These are phyloP conservation scores for Apotomis turbidana DNA, from an alignment of 2,888 invertebrate genomes.

Conservation along the genomic window DNA sequence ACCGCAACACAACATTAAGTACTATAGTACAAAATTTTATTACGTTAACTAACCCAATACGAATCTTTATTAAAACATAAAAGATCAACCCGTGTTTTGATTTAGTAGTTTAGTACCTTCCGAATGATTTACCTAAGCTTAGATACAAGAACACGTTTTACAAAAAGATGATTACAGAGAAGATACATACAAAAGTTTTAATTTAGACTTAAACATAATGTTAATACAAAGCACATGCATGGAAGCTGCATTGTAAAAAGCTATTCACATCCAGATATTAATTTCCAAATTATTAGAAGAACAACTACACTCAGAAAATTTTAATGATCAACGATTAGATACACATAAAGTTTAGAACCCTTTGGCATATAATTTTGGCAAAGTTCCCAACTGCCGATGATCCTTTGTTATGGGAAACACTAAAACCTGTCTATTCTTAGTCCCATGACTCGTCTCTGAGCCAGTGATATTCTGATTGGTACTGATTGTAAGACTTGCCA, in stretches of 20 bases:
- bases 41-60: constrained; percentile 72
- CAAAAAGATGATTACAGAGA: background rate
- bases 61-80: constrained; percentile 81
- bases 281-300: constrained; percentile 56
- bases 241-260: constrained; percentile 72
- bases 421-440: constrained; percentile 3
- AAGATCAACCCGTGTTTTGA: constrained; percentile 81
- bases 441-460: constrained; percentile 26
- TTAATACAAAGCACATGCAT: constrained; percentile 37
- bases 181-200: background rate
- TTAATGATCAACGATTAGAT: background rate
- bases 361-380: constrained; percentile 21
- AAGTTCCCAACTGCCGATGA: background rate
- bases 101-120: constrained; percentile 81
- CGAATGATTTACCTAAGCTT: constrained; percentile 46
- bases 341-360: background rate
- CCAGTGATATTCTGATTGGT: constrained; percentile 51
- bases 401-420: constrained; percentile 15
- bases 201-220: constrained; percentile 13
- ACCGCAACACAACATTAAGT: constrained; percentile 25
- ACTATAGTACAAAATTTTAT: constrained; percentile 65
- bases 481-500: constrained; percentile 78
- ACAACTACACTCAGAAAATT: constrained; percentile 72
- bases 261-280: constrained; percentile 59
- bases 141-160: constrained; percentile 25